Evolutionary conservation across 2,113 vertebrate species (phyloP), one percentile per base, ranked within the genome.

Genomic region (Saccopteryx bilineata): DNA sequence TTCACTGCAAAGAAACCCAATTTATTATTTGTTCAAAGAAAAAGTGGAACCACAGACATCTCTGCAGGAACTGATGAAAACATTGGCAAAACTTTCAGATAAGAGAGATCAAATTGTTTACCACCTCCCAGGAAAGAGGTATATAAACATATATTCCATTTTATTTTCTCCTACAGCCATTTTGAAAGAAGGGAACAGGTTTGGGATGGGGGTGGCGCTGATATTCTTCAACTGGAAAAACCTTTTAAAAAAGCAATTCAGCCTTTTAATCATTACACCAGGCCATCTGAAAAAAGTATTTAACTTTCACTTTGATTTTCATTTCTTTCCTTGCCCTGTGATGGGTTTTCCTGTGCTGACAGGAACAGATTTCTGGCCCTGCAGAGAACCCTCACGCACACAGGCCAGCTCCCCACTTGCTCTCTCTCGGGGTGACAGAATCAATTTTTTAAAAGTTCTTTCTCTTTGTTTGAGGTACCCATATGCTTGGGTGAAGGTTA

Each of bases 71-170:
- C 61, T 75, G 85, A 66, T 74, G 1, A 26, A 81, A 98, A 96
- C n/a, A 28, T 0, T 90, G 90, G 84, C 84, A 97, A 97, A 98
- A 98, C 68, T 80, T 94, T 96, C 94, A 94, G 96, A 95, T 94
- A 95, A 97, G 98, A 98, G 74, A 65, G 68, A 93, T 94, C 92
- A 93, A 94, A 97, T 93, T 71, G 71, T 24, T 90, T 96, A 96
- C 84, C 17, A 12, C n/a, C 39, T 56, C 33, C 7, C 86, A 89
- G 96, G 82, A 66, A 92, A 75, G 90, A 93, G 79, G 82, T 48
- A 88, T 68, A 66, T 31, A 95, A 86, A 84, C 91, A 97, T 85
- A 83, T 72, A 96, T 91, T 65, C 87, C 31, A 33, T 79, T 69
- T 75, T 95, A 96, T 80, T 82, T 91, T 87, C 68, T 46, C 71